phyloP scores from a whole-genome alignment of 2,113 vertebrate species.

The Phyllostomus discolor region DNA sequence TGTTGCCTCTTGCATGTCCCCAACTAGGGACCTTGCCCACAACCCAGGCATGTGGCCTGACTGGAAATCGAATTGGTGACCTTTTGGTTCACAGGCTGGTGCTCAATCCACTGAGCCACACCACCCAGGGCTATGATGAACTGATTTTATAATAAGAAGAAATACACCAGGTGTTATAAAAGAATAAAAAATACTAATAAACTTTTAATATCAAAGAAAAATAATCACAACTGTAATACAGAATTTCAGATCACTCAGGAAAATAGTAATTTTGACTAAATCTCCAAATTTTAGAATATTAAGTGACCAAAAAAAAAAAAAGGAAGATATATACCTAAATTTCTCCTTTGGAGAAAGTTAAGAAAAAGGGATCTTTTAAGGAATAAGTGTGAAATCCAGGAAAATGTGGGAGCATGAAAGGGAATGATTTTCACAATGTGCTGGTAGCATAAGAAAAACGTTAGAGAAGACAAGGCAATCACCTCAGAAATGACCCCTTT shows the following conservation, averaged over 20 bases:
- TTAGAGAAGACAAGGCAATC: neutral
- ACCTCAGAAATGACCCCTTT: neutral
- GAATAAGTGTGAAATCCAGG: neutral
- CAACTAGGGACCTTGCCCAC: too few species aligned
- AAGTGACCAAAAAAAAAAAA: conserved; percentile 37
- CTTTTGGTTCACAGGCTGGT: too few species aligned
- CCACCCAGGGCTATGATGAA: neutral
- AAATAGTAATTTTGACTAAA: conserved; percentile 29
- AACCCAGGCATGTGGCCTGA: too few species aligned
- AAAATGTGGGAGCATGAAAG: neutral
- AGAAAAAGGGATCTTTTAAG: neutral
- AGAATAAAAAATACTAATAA: neutral
- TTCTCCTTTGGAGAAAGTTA: conserved; percentile 16
- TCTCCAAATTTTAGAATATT: conserved; percentile 10
- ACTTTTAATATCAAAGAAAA: conserved; percentile 36
- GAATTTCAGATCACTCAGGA: conserved; percentile 2
- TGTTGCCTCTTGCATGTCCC: too few species aligned
- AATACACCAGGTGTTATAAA: neutral
- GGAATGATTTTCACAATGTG: neutral
- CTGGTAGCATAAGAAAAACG: neutral
- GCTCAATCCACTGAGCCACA: too few species aligned
- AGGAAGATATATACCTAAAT: neutral
- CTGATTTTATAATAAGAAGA: conserved; percentile 3
- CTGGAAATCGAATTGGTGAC: too few species aligned
- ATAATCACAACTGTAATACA: neutral